Evolutionary conservation across 2,797 vertebrate species (phyloP), one percentile per base, ranked within the genome.

Genomic region (Pantherophis alleghaniensis): DNA sequence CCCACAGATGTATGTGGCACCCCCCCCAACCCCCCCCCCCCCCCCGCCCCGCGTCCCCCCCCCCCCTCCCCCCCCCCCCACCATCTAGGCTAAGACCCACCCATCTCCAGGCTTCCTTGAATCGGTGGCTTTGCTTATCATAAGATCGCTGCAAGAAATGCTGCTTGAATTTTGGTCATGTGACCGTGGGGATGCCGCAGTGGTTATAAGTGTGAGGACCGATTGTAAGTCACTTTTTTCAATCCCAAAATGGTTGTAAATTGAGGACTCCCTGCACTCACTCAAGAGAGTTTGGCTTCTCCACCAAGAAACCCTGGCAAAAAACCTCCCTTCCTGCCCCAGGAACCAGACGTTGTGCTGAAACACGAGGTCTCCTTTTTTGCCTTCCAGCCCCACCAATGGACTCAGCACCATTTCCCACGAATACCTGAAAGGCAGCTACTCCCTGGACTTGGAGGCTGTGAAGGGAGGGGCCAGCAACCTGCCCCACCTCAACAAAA

Each of bases 401-500:
- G 99, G 99, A 24, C 97, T 99, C 92, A 99, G 98, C 97, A 97
- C 96, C 66, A 97, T 99, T 93, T 99, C 99, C 1, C 99, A 99
- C 0, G 99, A 99, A 96, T 99, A 99, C 97, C 98, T 99, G 97
- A 99, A 99, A 96, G 98, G 99, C 93, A 99, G 98, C 97, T 99
- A 99, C 2, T 98, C 98, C 42, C 97, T 99, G 97, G 99, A 99
- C 95, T 98, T 99, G 63, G 99, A 99, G 94, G 99, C 99, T 0
- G 99, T 99, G 61, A 98, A 98, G 92, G 98, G 98, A 2, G 99
- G 99, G 55, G 98, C 99, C 91, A 98, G 97, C 95, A 98, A 96
- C 56, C 97, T 99, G 91, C 99, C 99, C 14, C 99, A 99, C 96
- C 99, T 99, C 96, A 99, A 99, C 98, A 99, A 98, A 92, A 99